Evolutionary conservation across 2,797 vertebrate species (phyloP).

Genomic region (Eurystomus glaucurus): DNA sequence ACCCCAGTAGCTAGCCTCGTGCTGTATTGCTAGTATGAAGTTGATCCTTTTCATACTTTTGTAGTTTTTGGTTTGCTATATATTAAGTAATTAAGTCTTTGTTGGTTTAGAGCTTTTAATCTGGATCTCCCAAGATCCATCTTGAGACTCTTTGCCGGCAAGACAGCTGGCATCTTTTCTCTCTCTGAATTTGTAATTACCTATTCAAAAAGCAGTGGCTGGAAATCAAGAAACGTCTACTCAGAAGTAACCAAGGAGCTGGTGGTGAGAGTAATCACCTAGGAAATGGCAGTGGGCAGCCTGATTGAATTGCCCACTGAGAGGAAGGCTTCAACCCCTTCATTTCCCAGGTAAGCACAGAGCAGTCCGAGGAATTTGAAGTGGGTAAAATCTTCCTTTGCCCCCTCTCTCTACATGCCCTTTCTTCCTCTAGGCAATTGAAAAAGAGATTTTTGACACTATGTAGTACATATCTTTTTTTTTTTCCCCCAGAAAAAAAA

Average conservation of each 20-base stretch:
- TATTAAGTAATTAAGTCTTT: not conserved
- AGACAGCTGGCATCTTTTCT: not conserved
- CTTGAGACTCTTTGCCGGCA: not conserved
- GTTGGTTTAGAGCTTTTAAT: not conserved
- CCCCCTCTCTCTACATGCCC: not conserved
- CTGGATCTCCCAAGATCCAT: not conserved
- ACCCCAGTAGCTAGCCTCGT: not conserved
- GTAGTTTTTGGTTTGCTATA: not conserved
- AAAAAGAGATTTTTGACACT: not conserved
- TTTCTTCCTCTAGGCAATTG: not conserved
- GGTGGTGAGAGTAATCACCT: not conserved
- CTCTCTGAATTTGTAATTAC: not conserved
- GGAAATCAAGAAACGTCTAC: not conserved
- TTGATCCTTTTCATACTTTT: not conserved
- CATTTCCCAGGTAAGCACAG: not conserved
- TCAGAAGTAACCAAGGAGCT: not conserved
- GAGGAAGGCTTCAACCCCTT: not conserved
- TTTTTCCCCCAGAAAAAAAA: not conserved
- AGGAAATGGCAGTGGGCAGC: not conserved
- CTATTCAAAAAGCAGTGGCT: not conserved
- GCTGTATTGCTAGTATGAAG: not conserved
- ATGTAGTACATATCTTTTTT: not conserved
- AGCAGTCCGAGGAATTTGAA: not conserved
- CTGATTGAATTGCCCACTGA: fast-evolving
- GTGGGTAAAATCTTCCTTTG: not conserved